A percentile compares a stretch with the other conserved stretches of the same genome.
These are phyloP conservation scores for Trematocara stigmaticum DNA, from an alignment of 2,113 vertebrate species.

Conservation along the genomic window DNA sequence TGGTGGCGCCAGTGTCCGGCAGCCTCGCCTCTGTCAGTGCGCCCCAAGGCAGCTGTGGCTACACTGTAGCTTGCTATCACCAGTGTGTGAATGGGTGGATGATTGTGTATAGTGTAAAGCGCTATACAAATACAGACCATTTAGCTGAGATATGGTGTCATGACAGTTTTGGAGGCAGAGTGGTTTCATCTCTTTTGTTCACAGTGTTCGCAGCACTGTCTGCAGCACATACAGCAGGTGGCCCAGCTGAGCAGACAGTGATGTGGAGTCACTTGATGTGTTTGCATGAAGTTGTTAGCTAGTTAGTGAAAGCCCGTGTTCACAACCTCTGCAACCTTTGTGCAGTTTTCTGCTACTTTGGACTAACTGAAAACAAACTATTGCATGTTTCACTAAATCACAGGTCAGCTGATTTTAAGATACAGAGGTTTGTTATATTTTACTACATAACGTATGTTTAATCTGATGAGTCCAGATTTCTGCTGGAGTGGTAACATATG, in stretches of 20 bases:
- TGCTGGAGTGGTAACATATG: neutral
- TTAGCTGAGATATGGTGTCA: neutral
- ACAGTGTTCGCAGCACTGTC: neutral
- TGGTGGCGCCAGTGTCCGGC: too few relatives aligned
- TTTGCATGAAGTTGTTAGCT: neutral
- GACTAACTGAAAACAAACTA: neutral
- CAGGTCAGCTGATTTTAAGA: neutral
- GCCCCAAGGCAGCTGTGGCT: too few relatives aligned
- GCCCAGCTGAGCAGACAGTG: neutral
- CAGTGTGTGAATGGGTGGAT: too few relatives aligned
- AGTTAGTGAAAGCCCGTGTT: neutral
- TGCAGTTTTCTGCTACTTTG: neutral
- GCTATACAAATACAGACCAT: too few relatives aligned
- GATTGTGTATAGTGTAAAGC: too few relatives aligned
- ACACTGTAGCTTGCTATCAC: too few relatives aligned
- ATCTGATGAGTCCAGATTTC: neutral
- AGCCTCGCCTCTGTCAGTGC: too few relatives aligned
- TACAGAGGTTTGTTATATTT: neutral
- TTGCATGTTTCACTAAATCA: neutral
- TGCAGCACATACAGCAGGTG: neutral
- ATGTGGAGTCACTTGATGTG: neutral
- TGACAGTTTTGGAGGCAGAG: neutral
- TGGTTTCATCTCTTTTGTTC: neutral
- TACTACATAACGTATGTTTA: accelerated
- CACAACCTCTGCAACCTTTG: neutral